Percentiles rank a stretch among this genome's conserved stretches.
Evolutionary conservation across 2,113 vertebrate genomes (phyloP).

Genomic region (Lampris incognitus): DNA sequence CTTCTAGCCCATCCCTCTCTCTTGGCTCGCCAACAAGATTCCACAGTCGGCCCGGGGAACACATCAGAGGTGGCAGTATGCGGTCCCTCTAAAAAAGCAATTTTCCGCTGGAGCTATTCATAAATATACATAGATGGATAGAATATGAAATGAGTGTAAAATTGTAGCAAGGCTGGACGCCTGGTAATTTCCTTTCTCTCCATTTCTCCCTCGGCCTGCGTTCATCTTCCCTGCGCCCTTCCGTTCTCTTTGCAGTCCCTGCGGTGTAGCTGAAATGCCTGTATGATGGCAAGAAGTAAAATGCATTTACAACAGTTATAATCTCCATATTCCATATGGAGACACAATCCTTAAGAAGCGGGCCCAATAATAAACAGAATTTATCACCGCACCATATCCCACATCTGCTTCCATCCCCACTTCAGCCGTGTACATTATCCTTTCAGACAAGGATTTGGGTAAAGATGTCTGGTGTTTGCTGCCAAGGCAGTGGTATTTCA

Average conservation of each 20-base stretch:
- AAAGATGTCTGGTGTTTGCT: constrained; percentile 45
- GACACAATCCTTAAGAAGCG: constrained; percentile 72
- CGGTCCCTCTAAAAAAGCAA: constrained; percentile 79
- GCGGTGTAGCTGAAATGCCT: constrained; percentile 82
- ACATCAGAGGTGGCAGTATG: constrained; percentile 74
- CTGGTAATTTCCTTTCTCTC: constrained; percentile 73
- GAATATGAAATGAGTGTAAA: constrained; percentile 80
- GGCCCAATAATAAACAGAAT: constrained; percentile 68
- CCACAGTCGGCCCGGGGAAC: constrained; percentile 56
- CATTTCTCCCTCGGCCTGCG: constrained; percentile 38
- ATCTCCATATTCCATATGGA: constrained; percentile 79
- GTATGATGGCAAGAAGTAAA: constrained; percentile 84
- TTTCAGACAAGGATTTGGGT: constrained; percentile 54
- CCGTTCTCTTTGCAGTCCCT: constrained; percentile 50
- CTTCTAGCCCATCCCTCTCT: constrained; percentile 13
- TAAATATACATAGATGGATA: constrained; percentile 85
- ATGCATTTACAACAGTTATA: constrained; percentile 81
- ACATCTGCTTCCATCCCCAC: not conserved
- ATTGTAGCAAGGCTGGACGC: constrained; percentile 65
- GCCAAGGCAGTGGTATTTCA: constrained; percentile 41
- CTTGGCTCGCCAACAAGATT: constrained; percentile 16
- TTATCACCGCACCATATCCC: constrained; percentile 42
- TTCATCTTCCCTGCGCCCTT: constrained; percentile 1
- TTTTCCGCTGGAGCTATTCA: constrained; percentile 84
- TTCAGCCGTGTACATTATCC: constrained; percentile 52